Percentiles rank a stretch among this genome's conserved stretches.
Evolutionary conservation across 1,140 invertebrate species (phyloP).

Genomic region (Anoplolepis gracilipes): DNA sequence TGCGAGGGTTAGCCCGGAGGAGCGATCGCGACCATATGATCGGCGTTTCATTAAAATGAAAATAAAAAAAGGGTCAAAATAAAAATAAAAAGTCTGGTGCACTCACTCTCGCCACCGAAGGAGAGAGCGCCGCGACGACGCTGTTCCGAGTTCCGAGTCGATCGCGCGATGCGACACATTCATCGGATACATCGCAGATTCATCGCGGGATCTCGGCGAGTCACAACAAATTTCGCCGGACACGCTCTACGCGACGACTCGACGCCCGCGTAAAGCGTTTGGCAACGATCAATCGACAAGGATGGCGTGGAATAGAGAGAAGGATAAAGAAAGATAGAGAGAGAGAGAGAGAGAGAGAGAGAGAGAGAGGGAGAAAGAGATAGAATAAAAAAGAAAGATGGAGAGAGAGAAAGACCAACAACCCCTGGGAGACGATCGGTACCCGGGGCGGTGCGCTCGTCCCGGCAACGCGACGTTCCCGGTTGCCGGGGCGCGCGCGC

Average conservation of each 20-base stretch:
- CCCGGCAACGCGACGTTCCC: constrained; percentile 23
- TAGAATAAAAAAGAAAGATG: not conserved
- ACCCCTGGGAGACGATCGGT: constrained; percentile 54
- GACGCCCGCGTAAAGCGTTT: not conserved
- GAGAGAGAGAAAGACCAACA: constrained; percentile 28
- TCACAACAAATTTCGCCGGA: not conserved
- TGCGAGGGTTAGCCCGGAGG: not conserved
- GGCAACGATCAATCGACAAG: constrained; percentile 42
- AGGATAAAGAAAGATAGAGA: not conserved
- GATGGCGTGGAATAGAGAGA: not conserved
- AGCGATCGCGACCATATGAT: constrained; percentile 77
- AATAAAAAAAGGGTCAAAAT: constrained; percentile 49
- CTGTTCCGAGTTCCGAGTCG: not conserved
- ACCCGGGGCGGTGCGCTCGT: constrained; percentile 49
- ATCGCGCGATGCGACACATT: not conserved
- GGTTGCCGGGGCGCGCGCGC: not conserved
- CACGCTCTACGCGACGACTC: not conserved
- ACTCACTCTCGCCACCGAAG: constrained; percentile 63
- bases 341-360: not conserved
- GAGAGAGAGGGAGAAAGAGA: not conserved
- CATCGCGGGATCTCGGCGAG: not conserved
- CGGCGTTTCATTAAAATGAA: constrained; percentile 75
- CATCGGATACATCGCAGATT: not conserved
- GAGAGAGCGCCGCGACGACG: constrained; percentile 21
- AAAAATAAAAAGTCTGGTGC: constrained; percentile 38